These are phyloP conservation scores for Ichneumoninae sp. DNA, from an alignment of 2,888 invertebrate species.

Conservation along the genomic window DNA sequence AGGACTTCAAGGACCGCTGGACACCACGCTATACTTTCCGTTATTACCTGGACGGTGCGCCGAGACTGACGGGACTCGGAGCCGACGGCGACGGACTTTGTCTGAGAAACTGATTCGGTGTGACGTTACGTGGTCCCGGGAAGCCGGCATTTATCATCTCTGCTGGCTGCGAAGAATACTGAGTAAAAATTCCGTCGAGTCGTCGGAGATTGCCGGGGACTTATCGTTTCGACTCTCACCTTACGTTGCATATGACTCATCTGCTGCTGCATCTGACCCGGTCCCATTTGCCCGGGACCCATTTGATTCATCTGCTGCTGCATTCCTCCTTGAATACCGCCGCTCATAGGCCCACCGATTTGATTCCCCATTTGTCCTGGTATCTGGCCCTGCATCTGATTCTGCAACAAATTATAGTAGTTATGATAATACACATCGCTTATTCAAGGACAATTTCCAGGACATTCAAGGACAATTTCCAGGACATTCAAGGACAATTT, in stretches of 20 bases:
- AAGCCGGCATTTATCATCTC: conserved; percentile 86
- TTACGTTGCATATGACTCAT: conserved; percentile 85
- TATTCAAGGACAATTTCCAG: too few species aligned
- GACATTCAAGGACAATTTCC: too few species aligned
- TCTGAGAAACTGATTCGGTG: conserved; percentile 91
- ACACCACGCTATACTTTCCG: conserved; percentile 30
- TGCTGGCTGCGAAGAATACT: conserved; percentile 73
- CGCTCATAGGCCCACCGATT: conserved; percentile 79
- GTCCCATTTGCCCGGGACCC: conserved; percentile 79
- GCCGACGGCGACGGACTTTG: conserved; percentile 93
- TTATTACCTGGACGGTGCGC: conserved; percentile 84
- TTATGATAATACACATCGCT: neutral
- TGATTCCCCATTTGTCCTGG: conserved; percentile 82
- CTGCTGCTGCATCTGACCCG: conserved; percentile 83
- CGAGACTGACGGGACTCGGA: conserved; percentile 89
- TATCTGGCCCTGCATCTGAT: conserved; percentile 81
- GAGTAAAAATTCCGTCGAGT: conserved; percentile 8
- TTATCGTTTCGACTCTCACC: conserved; percentile 68
- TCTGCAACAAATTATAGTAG: conserved; percentile 66
- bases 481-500: too few species aligned
- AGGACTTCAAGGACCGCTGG: too few species aligned
- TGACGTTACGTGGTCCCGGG: conserved; percentile 87
- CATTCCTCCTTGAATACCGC: conserved; percentile 79
- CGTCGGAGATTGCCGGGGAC: neutral
- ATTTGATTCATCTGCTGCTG: conserved; percentile 84